Evolutionary conservation across 2,113 vertebrate species (phyloP), one percentile per base, ranked within the genome.

Genomic region (Myotis davidii): DNA sequence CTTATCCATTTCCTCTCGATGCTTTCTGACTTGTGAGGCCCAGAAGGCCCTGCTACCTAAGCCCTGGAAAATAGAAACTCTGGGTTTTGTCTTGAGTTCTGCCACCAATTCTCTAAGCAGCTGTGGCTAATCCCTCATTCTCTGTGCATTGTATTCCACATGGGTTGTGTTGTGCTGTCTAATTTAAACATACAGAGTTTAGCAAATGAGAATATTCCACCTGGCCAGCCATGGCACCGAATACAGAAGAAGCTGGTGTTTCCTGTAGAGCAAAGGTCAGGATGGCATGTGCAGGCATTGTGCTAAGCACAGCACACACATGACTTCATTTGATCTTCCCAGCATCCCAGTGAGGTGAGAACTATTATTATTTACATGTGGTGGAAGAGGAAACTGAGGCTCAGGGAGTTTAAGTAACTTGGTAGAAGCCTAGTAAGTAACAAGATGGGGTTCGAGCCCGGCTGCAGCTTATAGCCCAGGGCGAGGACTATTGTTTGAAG

Each of bases 1-100:
- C 59, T 86, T 56, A 32, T 83, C 77, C 9, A 6, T 67, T 86
- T 87, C 78, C 18, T 78, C 54, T 37, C 3, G 56, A 16, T 27
- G 59, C 72, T 50, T 94, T 88, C 69, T 92, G 85, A 95, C 74
- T 61, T 70, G 56, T 50, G 77, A 82, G 50, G 64, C 50, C 18
- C 76, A 64, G 81, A 86, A 90, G 45, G 79, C 27, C 34, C 65
- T 79, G 59, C 56, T 45, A 29, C 45, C 52, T 23, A 59, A 78
- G 18, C 20, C 11, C 6, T 34, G 25, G 48, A 56, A 94, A 94
- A 76, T 1, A 82, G 34, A 79, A 67, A 92, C 74, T 70, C 90
- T 83, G 25, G 70, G 29, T 74, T 90, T 72, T 59, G 20, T 89
- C 81, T 89, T 61, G 16, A 52, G 54, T 72, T 78, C 64, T 65